Percentiles rank a stretch among this genome's conserved stretches.
phyloP scores from a whole-genome alignment of 2,888 invertebrate genomes.

The Hedya salicella region DNA sequence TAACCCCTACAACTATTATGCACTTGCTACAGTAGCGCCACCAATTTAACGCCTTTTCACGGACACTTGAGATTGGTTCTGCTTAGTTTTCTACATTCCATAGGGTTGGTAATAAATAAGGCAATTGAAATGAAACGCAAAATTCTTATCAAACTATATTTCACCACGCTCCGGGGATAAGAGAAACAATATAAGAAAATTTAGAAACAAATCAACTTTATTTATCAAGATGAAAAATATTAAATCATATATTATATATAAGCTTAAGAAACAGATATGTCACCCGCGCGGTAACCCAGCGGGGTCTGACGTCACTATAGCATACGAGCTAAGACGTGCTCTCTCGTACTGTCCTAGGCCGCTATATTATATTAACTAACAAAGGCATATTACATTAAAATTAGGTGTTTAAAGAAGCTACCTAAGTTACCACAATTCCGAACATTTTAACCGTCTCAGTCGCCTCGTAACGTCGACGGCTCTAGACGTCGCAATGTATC shows the following conservation, averaged over 20 bases:
- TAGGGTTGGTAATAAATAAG: no score
- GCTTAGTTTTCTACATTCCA: no score
- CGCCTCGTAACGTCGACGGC: background rate
- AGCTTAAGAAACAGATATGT: slow-evolving; percentile 80
- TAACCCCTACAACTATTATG: no score
- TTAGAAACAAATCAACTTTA: slow-evolving; percentile 85
- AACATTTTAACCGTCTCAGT: background rate
- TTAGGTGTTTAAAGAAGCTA: slow-evolving; percentile 5
- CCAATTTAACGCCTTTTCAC: no score
- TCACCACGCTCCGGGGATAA: slow-evolving; percentile 37
- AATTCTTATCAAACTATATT: slow-evolving; percentile 43
- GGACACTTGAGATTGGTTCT: no score
- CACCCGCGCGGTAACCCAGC: slow-evolving; percentile 25
- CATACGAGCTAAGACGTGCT: slow-evolving; percentile 16
- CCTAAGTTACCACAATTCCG: background rate
- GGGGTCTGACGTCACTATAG: slow-evolving; percentile 14
- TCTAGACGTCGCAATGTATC: no score
- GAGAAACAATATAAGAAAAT: slow-evolving; percentile 64
- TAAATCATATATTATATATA: slow-evolving; percentile 79
- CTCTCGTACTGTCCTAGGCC: slow-evolving; percentile 19
- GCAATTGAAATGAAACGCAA: slow-evolving; percentile 22
- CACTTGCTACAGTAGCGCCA: no score
- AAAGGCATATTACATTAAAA: slow-evolving; percentile 22
- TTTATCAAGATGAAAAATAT: slow-evolving; percentile 84
- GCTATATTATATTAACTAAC: slow-evolving; percentile 8